phyloP scores from a whole-genome alignment of 2,113 vertebrate genomes.

The Clarias batrachus region DNA sequence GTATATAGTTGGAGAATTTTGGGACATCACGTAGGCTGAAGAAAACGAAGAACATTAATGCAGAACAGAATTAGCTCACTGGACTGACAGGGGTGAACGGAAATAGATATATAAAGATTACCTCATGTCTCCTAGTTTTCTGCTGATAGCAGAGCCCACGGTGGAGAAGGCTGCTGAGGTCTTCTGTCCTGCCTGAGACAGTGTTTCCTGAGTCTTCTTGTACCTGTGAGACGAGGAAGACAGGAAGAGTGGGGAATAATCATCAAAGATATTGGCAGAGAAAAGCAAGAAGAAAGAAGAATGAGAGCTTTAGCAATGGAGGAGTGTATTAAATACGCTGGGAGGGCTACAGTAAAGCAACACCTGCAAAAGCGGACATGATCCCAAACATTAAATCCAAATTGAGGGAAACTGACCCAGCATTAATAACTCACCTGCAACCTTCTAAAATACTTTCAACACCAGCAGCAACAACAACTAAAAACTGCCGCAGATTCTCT shows the following conservation, averaged over 20 bases:
- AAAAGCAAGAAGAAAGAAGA: not conserved
- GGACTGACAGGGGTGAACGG: not conserved
- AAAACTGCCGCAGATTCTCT: not conserved
- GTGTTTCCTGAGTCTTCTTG: constrained; percentile 97
- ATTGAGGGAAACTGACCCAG: not conserved
- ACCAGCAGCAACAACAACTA: not conserved
- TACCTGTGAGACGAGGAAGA: constrained; percentile 73
- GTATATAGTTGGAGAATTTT: no score
- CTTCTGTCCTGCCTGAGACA: constrained; percentile 92
- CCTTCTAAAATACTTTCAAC: not conserved
- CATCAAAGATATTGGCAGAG: not conserved
- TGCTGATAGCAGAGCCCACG: constrained; percentile 85
- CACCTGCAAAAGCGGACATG: not conserved
- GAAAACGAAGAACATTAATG: not conserved
- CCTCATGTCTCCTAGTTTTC: constrained; percentile 94
- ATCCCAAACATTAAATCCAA: not conserved
- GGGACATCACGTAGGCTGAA: no score
- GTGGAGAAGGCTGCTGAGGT: constrained; percentile 89
- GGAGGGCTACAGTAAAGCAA: not conserved
- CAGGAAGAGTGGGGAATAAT: not conserved
- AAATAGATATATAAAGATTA: constrained; percentile 58
- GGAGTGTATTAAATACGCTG: not conserved
- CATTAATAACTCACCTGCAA: not conserved
- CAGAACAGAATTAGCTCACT: not conserved
- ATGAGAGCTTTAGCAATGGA: not conserved